Percentiles rank a stretch among this genome's conserved stretches.
Evolutionary conservation across 1,140 invertebrate species (phyloP).

Genomic region (Euura lappo): DNA sequence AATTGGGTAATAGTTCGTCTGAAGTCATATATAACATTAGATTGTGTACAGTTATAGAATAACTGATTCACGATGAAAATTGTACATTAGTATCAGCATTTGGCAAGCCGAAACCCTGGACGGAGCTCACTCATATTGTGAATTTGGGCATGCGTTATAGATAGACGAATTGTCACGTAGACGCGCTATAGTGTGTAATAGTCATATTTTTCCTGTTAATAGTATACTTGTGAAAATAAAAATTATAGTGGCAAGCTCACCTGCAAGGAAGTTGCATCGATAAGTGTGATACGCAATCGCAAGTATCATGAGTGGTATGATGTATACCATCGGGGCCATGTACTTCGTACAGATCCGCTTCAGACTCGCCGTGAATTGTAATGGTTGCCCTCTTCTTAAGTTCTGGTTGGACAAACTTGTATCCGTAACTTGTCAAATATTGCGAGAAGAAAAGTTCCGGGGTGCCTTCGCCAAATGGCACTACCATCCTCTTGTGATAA

Average conservation of each 20-base stretch:
- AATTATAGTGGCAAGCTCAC: slow-evolving; percentile 8
- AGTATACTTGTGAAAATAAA: neutral
- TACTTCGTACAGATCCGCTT: neutral
- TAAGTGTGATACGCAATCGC: slow-evolving; percentile 10
- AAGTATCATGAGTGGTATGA: neutral
- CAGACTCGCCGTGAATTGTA: neutral
- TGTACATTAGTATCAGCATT: no score
- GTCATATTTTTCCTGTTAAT: no score
- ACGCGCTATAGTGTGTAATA: no score
- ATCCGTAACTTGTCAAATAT: slow-evolving; percentile 7
- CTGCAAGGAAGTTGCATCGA: slow-evolving; percentile 20
- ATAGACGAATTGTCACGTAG: neutral
- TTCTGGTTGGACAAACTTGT: slow-evolving; percentile 12
- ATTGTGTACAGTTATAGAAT: neutral
- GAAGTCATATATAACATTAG: neutral
- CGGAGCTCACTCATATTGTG: neutral
- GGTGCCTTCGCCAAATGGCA: slow-evolving; percentile 8
- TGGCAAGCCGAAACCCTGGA: no score
- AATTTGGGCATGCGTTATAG: neutral
- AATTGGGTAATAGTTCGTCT: neutral
- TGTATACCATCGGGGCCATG: neutral
- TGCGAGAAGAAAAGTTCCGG: neutral
- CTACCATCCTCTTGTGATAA: slow-evolving; percentile 14
- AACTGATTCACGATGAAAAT: no score
- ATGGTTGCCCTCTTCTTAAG: neutral